phyloP scores from a whole-genome alignment of 2,113 vertebrate genomes.

The Colistium nudipinnis region DNA sequence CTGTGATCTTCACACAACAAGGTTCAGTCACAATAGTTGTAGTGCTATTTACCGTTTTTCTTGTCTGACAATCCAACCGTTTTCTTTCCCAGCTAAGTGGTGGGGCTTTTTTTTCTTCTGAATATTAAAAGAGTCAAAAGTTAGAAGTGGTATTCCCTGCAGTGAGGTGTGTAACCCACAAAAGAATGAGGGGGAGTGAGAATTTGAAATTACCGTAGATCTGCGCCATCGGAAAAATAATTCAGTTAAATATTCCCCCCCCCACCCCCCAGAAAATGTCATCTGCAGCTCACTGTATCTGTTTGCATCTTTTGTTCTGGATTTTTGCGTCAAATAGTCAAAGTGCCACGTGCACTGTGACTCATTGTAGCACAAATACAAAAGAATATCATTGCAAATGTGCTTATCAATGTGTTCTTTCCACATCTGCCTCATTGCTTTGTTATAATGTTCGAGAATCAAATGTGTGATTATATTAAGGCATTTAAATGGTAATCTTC shows the following conservation, averaged over 20 bases:
- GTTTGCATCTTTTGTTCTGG: slow-evolving; percentile 71
- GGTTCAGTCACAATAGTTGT: slow-evolving; percentile 79
- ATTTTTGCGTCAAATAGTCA: slow-evolving; percentile 66
- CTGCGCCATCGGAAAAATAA: slow-evolving; percentile 55
- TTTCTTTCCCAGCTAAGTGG: slow-evolving; percentile 47
- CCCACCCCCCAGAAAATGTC: slow-evolving; percentile 26
- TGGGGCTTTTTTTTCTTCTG: slow-evolving; percentile 41
- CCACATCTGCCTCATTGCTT: slow-evolving; percentile 61
- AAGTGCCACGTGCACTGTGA: slow-evolving; percentile 39
- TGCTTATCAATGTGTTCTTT: slow-evolving; percentile 69
- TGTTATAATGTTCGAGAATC: slow-evolving; percentile 61
- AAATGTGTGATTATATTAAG: slow-evolving; percentile 43
- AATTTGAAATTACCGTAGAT: slow-evolving; percentile 65
- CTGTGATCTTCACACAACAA: slow-evolving; percentile 93
- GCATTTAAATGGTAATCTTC: slow-evolving; percentile 70
- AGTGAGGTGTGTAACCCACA: slow-evolving; percentile 68
- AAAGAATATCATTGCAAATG: slow-evolving; percentile 61
- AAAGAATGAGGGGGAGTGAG: slow-evolving; percentile 63
- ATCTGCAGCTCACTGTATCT: slow-evolving; percentile 49
- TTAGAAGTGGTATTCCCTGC: slow-evolving; percentile 72
- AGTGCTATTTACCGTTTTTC: slow-evolving; percentile 77
- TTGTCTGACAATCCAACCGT: slow-evolving; percentile 61
- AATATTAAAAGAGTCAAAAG: slow-evolving; percentile 70
- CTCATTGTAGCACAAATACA: slow-evolving; percentile 54
- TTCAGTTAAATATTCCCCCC: slow-evolving; percentile 30